Percentiles rank a stretch among this genome's conserved stretches.
Conservation (phyloP, 2,888 invertebrate species). For the Allygus modestus region DNA sequence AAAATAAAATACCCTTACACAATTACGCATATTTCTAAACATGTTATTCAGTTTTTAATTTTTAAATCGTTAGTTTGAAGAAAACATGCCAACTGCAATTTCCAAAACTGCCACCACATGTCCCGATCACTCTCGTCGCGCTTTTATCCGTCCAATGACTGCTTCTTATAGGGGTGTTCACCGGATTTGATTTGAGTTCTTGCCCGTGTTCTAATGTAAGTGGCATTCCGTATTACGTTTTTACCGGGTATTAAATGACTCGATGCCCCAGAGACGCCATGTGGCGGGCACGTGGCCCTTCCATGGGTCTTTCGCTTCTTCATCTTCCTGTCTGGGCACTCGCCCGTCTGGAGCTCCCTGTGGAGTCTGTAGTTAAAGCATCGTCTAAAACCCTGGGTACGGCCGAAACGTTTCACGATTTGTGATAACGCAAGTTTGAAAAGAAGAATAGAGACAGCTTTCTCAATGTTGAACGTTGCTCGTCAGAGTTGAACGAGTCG, state of each 20-base stretch:
- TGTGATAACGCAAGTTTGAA: too few species aligned
- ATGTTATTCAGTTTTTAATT: too few species aligned
- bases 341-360: not conserved
- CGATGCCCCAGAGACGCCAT: not conserved
- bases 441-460: too few species aligned
- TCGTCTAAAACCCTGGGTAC: too few species aligned
- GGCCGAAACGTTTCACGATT: too few species aligned
- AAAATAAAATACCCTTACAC: too few species aligned
- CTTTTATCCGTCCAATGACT: not conserved
- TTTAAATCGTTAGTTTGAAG: not conserved
- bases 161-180: not conserved
- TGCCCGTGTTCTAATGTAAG: constrained; percentile 12
- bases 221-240: constrained; percentile 35
- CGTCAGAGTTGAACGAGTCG: too few species aligned
- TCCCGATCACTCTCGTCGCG: not conserved
- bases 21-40: not conserved
- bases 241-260: constrained; percentile 48
- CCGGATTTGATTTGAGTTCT: constrained; percentile 12
- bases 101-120: not conserved
- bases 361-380: too few species aligned
- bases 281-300: constrained; percentile 28
- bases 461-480: too few species aligned
- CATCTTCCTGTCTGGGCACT: constrained; percentile 9
- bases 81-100: not conserved
- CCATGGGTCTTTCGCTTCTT: constrained; percentile 34